Percentiles rank a stretch among this genome's conserved stretches.
Conservation (phyloP, 1,140 invertebrate genomes). For the Listronotus bonariensis region DNA sequence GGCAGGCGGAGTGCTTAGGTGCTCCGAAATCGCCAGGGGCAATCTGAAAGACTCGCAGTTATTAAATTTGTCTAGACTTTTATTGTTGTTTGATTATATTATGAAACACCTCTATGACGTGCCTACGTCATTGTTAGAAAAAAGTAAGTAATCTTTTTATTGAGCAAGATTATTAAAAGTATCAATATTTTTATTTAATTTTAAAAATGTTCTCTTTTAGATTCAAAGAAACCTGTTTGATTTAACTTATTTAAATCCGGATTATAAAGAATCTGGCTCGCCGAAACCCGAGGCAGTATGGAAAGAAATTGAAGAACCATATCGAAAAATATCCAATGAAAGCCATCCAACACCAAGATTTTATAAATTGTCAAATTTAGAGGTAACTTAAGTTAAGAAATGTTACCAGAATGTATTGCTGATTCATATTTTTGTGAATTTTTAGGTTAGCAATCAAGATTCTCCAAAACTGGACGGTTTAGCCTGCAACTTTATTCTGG, state of each 20-base stretch:
- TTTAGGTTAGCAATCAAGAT: conserved; percentile 72
- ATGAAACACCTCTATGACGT: conserved; percentile 94
- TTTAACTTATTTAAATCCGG: conserved; percentile 63
- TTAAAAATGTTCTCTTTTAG: conserved; percentile 47
- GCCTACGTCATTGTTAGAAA: conserved; percentile 72
- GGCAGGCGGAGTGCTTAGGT: conserved; percentile 70
- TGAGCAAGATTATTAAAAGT: too few relatives aligned
- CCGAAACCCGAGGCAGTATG: conserved; percentile 75
- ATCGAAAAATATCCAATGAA: conserved; percentile 71
- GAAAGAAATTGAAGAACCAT: conserved; percentile 80
- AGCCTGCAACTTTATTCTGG: conserved; percentile 91
- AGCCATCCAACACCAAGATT: conserved; percentile 86
- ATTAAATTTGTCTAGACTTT: conserved; percentile 79
- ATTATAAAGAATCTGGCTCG: conserved; percentile 63
- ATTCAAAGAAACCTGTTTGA: conserved; percentile 86
- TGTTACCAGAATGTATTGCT: neutral
- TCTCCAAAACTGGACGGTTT: conserved; percentile 90
- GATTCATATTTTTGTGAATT: neutral
- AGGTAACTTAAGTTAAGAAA: conserved; percentile 50
- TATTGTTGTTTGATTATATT: conserved; percentile 92
- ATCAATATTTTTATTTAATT: neutral
- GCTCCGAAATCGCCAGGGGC: conserved; percentile 67
- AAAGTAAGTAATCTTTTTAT: conserved; percentile 62
- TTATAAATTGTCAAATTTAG: conserved; percentile 78
- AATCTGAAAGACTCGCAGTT: conserved; percentile 72